Evolutionary conservation across 2,888 invertebrate genomes (phyloP), one percentile per base, ranked within the genome.

Genomic region (Polymixis flavicincta): DNA sequence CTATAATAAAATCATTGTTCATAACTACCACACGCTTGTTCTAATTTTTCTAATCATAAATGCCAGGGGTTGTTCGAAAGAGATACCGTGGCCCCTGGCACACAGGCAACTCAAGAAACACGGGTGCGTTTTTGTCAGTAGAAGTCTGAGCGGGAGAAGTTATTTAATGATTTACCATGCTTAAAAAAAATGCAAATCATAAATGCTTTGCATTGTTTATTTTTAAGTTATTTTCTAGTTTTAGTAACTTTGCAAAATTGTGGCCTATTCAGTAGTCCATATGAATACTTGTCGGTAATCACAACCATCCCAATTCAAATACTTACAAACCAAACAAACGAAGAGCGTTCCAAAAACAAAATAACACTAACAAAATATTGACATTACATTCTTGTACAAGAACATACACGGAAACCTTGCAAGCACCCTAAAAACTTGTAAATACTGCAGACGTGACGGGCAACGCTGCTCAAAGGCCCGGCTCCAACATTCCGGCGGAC

Each of bases 401-500:
- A 84, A 84, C 73, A 81, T 69, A 84, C 85, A 83, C 76, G 76
- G 89, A 88, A 90, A 89, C 88, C 88, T 88, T 89, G 83, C 84
- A 86, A 87, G 85, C 87, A 85, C 85, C 89, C 89, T 90, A 90
- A 90, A 90, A 91, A 88, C 89, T 86, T 87, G 89, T 89, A 90
- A 90, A 89, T 91, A 88, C 88, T 89, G 83, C 85, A 88, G 90
- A 90, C 90, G 90, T 91, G 91, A 89, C 87, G 89, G 85, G 80
- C 78, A 83, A 79, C 83, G 83, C 71, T 84, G 76, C 85, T 87
- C 88, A 86, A 88, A 91, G 87, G 88, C 84, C 84, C 83, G 87
- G 88, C 89, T 84, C 74, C 85, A 89, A 91, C 92, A 92, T 91
- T 90, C 92, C 92, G 88, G 85, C 85, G 87, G 87, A 81, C 92